Evolutionary conservation across 2,888 invertebrate genomes (phyloP).

Genomic region (Micoletzkya japonica): DNA sequence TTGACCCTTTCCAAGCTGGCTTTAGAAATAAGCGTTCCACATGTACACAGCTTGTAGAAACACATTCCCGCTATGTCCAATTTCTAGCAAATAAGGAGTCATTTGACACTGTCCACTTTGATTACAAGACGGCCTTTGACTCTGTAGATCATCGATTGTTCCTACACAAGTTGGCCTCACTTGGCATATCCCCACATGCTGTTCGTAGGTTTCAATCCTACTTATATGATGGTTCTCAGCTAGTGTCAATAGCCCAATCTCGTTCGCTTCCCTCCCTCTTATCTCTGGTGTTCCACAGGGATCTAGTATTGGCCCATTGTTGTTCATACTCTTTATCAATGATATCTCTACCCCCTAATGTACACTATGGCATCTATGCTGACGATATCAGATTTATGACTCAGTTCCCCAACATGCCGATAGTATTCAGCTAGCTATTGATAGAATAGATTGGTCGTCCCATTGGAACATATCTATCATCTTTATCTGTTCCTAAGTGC

Average conservation of each 20-base stretch:
- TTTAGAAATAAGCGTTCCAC: not conserved
- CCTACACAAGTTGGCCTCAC: not conserved
- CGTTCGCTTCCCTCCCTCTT: not conserved
- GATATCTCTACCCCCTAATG: too few relatives aligned
- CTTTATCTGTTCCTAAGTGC: not conserved
- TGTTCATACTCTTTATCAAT: too few relatives aligned
- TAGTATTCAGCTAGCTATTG: too few relatives aligned
- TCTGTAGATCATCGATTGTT: not conserved
- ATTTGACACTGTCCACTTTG: not conserved
- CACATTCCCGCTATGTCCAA: not conserved
- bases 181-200: not conserved
- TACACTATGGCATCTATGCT: too few relatives aligned
- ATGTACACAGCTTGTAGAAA: not conserved
- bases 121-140: not conserved
- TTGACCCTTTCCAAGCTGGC: not conserved
- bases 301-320: too few relatives aligned
- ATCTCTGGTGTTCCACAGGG: not conserved
- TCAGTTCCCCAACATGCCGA: not conserved
- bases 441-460: not conserved
- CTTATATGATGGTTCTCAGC: too few relatives aligned
- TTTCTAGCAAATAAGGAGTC: not conserved
- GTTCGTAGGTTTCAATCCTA: not conserved
- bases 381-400: not conserved
- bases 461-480: not conserved
- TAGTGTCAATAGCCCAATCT: too few relatives aligned